Evolutionary conservation across 1,140 invertebrate genomes (phyloP).

Genomic region (Vanessa tameamea): DNA sequence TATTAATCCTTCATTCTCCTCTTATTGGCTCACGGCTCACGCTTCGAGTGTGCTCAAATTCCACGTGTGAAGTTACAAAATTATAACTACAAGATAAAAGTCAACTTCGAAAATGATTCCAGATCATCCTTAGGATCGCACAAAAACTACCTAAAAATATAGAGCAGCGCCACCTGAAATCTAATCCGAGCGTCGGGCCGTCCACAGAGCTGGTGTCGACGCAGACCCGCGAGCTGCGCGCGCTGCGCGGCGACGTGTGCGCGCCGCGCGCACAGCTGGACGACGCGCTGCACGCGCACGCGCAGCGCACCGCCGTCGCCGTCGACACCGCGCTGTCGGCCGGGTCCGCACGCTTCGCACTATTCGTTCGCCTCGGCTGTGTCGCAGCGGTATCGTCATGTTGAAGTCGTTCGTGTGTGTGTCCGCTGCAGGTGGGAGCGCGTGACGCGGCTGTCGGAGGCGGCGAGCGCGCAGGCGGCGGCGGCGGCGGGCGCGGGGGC

Average conservation of each 20-base stretch:
- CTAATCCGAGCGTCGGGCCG: background rate
- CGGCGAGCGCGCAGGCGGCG: conserved; percentile 67
- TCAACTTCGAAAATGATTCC: too few relatives aligned
- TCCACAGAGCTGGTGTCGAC: conserved; percentile 25
- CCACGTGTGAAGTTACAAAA: too few relatives aligned
- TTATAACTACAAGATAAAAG: too few relatives aligned
- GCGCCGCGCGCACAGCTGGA: conserved; percentile 51
- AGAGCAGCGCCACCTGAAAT: too few relatives aligned
- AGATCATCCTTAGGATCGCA: too few relatives aligned
- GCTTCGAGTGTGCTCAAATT: too few relatives aligned
- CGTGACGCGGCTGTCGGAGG: conserved; percentile 53
- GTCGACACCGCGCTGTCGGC: conserved; percentile 54
- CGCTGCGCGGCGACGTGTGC: conserved; percentile 43
- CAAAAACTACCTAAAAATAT: too few relatives aligned
- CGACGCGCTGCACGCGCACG: conserved; percentile 52
- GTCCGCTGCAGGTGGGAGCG: conserved; percentile 59
- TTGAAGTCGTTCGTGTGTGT: background rate
- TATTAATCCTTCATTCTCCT: too few relatives aligned
- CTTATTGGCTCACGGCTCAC: too few relatives aligned
- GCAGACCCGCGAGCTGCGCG: conserved; percentile 49
- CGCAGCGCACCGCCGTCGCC: conserved; percentile 50
- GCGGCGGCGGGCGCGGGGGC: conserved; percentile 74
- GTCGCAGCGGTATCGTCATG: too few relatives aligned
- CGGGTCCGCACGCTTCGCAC: conserved; percentile 40
- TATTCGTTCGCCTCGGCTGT: too few relatives aligned